Evolutionary conservation across 2,797 vertebrate genomes (phyloP).

Genomic region (Poeciliopsis paucimaculata): DNA sequence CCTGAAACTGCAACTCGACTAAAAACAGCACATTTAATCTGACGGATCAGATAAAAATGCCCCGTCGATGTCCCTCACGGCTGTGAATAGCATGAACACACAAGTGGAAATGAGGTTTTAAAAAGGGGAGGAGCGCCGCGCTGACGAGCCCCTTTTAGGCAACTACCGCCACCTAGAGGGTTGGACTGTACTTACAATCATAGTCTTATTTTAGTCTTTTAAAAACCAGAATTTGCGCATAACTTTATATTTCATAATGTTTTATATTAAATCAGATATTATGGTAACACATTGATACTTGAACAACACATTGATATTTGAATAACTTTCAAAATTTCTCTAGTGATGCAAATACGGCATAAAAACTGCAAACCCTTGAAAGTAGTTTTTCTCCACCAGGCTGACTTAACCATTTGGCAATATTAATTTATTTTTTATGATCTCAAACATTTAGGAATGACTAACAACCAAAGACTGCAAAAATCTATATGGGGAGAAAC

Average conservation of each 20-base stretch:
- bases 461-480: neutral
- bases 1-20: neutral
- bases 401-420: too few relatives aligned
- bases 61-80: neutral
- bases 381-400: neutral
- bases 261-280: neutral
- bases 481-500: neutral
- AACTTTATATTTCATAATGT: neutral
- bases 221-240: neutral
- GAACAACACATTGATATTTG: neutral
- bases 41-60: neutral
- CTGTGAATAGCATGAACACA: neutral
- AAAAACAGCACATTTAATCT: neutral
- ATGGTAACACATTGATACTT: neutral
- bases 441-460: too few relatives aligned
- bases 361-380: neutral
- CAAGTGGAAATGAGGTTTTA: neutral
- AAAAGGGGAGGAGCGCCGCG: neutral
- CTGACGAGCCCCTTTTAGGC: fast-evolving
- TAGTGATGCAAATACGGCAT: neutral
- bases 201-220: neutral
- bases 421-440: too few relatives aligned
- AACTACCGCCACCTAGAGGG: slow-evolving; percentile 34
- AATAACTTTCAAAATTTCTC: neutral
- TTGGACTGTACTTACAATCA: neutral